Percentiles rank a stretch among this genome's conserved stretches.
Evolutionary conservation across 2,797 vertebrate species (phyloP).

Genomic region (Notamacropus eugenii): DNA sequence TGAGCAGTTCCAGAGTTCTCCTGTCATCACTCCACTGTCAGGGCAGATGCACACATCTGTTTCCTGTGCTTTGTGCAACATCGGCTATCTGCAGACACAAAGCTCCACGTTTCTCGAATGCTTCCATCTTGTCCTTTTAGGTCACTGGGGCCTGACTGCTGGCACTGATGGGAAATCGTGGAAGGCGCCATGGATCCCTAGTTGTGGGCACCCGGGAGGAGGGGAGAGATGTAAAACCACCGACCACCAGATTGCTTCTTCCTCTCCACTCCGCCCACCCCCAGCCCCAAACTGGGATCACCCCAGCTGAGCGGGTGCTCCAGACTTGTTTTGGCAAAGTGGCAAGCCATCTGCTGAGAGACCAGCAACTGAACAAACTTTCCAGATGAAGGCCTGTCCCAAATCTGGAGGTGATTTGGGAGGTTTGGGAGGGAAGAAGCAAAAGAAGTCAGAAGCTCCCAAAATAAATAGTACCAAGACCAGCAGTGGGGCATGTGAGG

Average conservation of each 20-base stretch:
- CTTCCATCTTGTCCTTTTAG: conserved; percentile 5
- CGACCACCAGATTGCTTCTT: background rate
- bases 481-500: background rate
- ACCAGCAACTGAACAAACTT: conserved; percentile 44
- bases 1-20: conserved; percentile 79
- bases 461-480: background rate
- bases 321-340: conserved; percentile 58
- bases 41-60: conserved; percentile 84
- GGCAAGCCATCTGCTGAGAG: conserved; percentile 59
- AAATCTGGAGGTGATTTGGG: conserved; percentile 29
- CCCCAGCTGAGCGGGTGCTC: background rate
- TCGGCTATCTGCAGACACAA: conserved; percentile 39
- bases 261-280: fast-evolving
- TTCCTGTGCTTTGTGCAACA: conserved; percentile 71
- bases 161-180: background rate
- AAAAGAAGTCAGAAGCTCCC: background rate
- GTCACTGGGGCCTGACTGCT: background rate
- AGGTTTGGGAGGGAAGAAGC: conserved; percentile 61
- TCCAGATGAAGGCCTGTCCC: conserved; percentile 38
- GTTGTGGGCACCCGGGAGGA: background rate
- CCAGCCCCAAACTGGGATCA: background rate
- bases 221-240: background rate
- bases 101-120: conserved; percentile 23
- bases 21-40: conserved; percentile 84
- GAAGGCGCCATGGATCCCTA: background rate